Conservation (phyloP, 2,797 vertebrate genomes). For the Graptemys geographica region DNA sequence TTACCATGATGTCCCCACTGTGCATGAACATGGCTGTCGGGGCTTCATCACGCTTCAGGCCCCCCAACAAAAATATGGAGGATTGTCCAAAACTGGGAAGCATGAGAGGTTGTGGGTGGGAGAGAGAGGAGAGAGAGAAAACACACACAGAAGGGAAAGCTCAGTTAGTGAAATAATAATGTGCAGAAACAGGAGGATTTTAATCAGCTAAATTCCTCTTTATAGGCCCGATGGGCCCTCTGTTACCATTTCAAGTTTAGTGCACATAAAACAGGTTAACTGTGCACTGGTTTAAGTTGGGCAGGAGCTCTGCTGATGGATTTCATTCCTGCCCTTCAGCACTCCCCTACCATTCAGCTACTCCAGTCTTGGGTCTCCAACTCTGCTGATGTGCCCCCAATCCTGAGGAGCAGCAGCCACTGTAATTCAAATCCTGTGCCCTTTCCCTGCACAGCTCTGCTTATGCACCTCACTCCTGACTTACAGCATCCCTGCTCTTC, state of each 20-base stretch:
- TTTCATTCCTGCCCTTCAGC: not conserved
- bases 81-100: slow-evolving; percentile 92
- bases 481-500: not conserved
- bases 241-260: not conserved
- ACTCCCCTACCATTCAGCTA: not conserved
- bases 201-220: not conserved
- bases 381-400: not conserved
- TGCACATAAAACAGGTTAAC: not conserved
- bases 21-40: slow-evolving; percentile 94
- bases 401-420: not conserved
- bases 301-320: not conserved
- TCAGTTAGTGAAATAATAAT: not conserved
- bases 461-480: not conserved
- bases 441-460: not conserved
- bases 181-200: not conserved
- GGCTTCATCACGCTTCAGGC: slow-evolving; percentile 85
- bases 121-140: not conserved
- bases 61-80: slow-evolving; percentile 93
- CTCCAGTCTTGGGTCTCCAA: not conserved
- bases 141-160: not conserved
- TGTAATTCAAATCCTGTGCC: not conserved
- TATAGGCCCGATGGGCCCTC: not conserved
- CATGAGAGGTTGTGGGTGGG: not conserved
- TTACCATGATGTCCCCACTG: slow-evolving; percentile 96
- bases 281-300: not conserved